phyloP scores from a whole-genome alignment of 2,888 invertebrate species.

The Ceratothoa steindachneri region DNA sequence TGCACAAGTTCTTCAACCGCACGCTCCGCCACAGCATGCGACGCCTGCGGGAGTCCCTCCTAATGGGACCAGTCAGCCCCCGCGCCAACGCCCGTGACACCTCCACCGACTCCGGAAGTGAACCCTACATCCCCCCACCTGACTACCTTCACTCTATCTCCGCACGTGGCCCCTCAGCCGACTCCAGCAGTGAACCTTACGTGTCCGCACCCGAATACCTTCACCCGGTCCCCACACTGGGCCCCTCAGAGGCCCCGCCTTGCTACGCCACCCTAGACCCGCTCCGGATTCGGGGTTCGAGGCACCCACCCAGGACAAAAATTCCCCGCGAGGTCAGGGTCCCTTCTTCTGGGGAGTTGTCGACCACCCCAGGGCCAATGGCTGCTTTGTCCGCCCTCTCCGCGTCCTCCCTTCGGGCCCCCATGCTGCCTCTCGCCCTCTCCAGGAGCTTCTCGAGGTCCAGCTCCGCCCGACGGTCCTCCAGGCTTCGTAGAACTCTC shows the following conservation, averaged over 20 bases:
- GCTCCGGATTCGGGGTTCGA: neutral
- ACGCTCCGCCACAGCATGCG: conserved; percentile 37
- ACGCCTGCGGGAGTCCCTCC: conserved; percentile 28
- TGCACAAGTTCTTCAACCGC: conserved; percentile 34
- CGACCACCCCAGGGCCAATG: too few relatives aligned
- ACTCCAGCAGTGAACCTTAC: neutral
- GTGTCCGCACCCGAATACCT: too few relatives aligned
- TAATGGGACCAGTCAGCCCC: neutral
- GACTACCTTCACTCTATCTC: too few relatives aligned
- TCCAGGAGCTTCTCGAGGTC: conserved; percentile 2
- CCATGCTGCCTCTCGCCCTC: neutral
- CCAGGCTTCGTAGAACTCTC: neutral
- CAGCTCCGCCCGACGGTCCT: neutral
- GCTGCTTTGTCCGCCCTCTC: too few relatives aligned
- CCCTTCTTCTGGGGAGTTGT: too few relatives aligned
- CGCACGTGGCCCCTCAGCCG: neutral
- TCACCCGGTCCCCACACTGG: too few relatives aligned
- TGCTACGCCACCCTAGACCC: neutral
- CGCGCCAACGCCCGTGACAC: neutral
- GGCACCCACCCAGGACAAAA: neutral
- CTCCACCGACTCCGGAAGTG: neutral
- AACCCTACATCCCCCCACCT: conserved; percentile 39
- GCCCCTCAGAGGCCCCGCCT: neutral
- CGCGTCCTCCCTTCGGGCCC: neutral
- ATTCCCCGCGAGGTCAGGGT: neutral